Conservation (phyloP, 92 coral and sea anemone genomes). For the Zoanthus sansibaricus region DNA sequence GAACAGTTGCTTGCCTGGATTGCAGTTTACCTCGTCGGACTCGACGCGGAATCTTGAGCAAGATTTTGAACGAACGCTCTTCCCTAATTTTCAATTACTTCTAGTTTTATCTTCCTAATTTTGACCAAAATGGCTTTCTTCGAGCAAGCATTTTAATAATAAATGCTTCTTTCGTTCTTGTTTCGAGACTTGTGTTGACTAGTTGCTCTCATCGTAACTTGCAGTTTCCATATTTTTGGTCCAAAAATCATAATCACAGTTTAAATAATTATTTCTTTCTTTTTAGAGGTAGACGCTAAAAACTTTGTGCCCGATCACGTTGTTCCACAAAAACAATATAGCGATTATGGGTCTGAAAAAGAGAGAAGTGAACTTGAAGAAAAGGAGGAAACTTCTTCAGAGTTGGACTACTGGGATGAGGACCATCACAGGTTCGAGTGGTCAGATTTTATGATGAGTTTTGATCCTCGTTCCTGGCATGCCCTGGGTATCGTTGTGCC, state of each 20-base stretch:
- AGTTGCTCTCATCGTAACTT: no score
- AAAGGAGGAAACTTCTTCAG: constrained; percentile 40
- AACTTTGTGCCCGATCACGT: constrained; percentile 1
- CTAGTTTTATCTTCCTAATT: no score
- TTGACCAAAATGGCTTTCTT: no score
- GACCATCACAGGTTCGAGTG: constrained; percentile 98
- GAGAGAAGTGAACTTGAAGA: constrained; percentile 47
- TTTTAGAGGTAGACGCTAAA: constrained; percentile 13
- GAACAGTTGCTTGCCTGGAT: no score
- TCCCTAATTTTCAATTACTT: no score
- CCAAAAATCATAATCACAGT: background rate
- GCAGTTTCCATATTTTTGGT: no score
- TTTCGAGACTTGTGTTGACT: no score
- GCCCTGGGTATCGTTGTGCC: constrained; percentile 86
- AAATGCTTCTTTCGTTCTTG: no score
- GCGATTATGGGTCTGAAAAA: background rate
- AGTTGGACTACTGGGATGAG: constrained; percentile 78
- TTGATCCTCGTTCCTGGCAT: constrained; percentile 95
- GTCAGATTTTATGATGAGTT: constrained; percentile 84
- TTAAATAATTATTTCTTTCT: background rate
- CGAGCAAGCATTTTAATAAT: no score
- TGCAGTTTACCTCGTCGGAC: no score
- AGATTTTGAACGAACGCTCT: no score
- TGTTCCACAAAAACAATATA: constrained; percentile 32
- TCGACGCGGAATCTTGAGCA: no score